Evolutionary conservation across 2,888 invertebrate species (phyloP).

Genomic region (Agonopterix heracliana): DNA sequence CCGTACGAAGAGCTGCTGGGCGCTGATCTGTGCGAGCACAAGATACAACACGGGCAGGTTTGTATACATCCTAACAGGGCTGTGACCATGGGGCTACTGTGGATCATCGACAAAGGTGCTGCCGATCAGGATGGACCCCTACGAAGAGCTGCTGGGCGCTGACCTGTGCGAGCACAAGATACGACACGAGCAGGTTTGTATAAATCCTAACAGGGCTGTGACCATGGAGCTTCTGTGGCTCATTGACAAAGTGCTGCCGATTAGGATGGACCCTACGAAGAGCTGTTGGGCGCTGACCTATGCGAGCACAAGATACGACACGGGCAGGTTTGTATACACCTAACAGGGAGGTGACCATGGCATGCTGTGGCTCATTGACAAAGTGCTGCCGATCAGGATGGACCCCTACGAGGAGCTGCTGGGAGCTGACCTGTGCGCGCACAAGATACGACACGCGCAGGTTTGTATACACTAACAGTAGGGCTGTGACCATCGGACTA

Average conservation of each 20-base stretch:
- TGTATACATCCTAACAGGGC: background rate
- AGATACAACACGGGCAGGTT: slow-evolving; percentile 83
- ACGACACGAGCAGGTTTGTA: slow-evolving; percentile 79
- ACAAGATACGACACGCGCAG: slow-evolving; percentile 84
- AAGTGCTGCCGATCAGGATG: slow-evolving; percentile 89
- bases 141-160: slow-evolving; percentile 91
- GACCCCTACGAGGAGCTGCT: slow-evolving; percentile 88
- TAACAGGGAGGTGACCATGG: slow-evolving; percentile 77
- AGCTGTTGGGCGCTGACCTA: slow-evolving; percentile 91
- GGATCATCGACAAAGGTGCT: slow-evolving; percentile 86
- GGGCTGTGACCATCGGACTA: slow-evolving; percentile 81
- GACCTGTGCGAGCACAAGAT: slow-evolving; percentile 92
- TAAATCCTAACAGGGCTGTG: slow-evolving; percentile 35
- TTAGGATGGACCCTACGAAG: slow-evolving; percentile 91
- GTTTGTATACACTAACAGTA: slow-evolving; percentile 47
- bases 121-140: slow-evolving; percentile 89
- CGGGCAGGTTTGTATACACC: slow-evolving; percentile 66
- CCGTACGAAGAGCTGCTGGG: slow-evolving; percentile 90
- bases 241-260: slow-evolving; percentile 85
- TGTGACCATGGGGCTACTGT: slow-evolving; percentile 84
- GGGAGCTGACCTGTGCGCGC: slow-evolving; percentile 93
- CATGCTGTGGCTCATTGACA: slow-evolving; percentile 87
- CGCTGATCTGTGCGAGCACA: slow-evolving; percentile 92
- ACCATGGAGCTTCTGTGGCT: slow-evolving; percentile 86
- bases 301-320: slow-evolving; percentile 91